Base-by-base conservation (phyloP, 2,113 vertebrate species). In the Chunga burmeisteri region DNA sequence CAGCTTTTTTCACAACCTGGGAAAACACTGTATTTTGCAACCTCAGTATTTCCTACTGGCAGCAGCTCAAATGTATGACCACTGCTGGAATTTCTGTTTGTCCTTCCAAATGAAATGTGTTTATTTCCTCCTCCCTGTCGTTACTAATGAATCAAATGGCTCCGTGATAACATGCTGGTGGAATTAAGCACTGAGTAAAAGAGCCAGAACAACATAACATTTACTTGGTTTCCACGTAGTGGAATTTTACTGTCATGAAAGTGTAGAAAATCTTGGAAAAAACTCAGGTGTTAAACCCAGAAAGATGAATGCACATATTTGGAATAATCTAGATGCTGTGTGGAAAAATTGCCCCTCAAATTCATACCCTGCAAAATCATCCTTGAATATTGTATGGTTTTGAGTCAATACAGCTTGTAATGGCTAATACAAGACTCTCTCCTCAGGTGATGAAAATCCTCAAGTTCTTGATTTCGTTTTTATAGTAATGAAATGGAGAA, bases 21-120 rank as follows among this genome's bases (percentile, higher is more conserved):
- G 94, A 78, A 95, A 97, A 78, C 88, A 86, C 86, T 34, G 66
- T 50, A 9, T 97, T 96, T 94, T 91, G 85, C 96, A 96, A 96
- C 50, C 66, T 93, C 74, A 72, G 81, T 95, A 73, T 91, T 96
- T 92, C 92, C 96, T 85, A 27, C 67, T 94, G 92, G 92, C 92
- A 85, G 16, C 52, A 62, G 74, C 38, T 95, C 87, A 95, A 42
- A 82, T 32, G 32, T 77, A 27, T 96, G 87, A 90, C 74, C 50
- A 18, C 66, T 92, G 78, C 63, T 92, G 90, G 85, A 94, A 94
- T 95, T 97, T 96, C 66, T 93, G 26, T 82, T 91, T 89, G 50
- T 61, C 23, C 80, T 93, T 87, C 66, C 56, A 92, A 89, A 75
- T 46, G 44, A 91, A 81, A 79, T 59, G 44, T n/a, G 62, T 95